Base-by-base conservation (phyloP, 2,888 invertebrate genomes). In the Yponomeuta evonymella region DNA sequence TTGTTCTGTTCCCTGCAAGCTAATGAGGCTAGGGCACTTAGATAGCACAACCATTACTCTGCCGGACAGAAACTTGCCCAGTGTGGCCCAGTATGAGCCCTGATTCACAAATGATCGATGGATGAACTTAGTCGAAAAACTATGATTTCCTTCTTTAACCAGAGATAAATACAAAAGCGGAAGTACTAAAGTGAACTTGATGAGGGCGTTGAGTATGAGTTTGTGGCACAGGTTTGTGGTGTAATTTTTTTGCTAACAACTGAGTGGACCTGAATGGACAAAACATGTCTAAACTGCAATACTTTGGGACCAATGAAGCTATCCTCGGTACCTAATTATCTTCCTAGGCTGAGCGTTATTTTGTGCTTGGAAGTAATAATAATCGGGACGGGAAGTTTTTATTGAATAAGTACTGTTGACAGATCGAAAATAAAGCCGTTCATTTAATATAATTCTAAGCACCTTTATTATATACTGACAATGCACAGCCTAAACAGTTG, bases 1-100 rank as follows among this genome's bases (percentile, higher is more conserved):
- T 84, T 84, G 82, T 84, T 77, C 76, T 72, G 70, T 74, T 75
- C 76, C 75, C 80, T 78, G 51, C 51, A 76, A 79, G 78, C 79
- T 83, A 84, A 84, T 83, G 81, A 81, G 76, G 76, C 79, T 75
- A 64, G 64, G 29, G 29, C 64, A 64, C 75, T 78, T 75, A 78
- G 76, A 78, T 77, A 81, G 74, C 73, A 71, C 74, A 74, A 76
- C 78, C 76, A 79, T 81, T 79, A 76, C 74, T 78, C 77, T 23
- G 64, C 30, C 23, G 29, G 29, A 64, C 64, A 11, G 6, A 64
- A 4, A 64, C 64, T 64, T 64, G 64, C 23, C 64, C 29, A 29
- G 23, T 29, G 51, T 23, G 23, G 23, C 23, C 23, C 23, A 23
- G 23, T 23, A 23, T 9, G 51, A 51, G 12, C 51, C 51, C 51